Conservation (phyloP, 2,797 vertebrate genomes). For the Tragopan temminckii region DNA sequence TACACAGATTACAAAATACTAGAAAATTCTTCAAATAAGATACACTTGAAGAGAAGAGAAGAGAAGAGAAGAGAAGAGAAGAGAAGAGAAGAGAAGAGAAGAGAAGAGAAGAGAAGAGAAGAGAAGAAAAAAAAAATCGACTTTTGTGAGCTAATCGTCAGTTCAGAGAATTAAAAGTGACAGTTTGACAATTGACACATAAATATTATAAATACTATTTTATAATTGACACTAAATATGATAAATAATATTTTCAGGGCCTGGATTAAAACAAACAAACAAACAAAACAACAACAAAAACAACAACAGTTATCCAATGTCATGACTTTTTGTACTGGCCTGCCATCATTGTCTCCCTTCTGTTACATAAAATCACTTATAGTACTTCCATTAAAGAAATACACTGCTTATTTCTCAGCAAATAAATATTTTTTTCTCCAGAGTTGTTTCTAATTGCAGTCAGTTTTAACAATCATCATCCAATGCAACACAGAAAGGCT, state of each 20-base stretch:
- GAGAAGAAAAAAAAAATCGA: not conserved
- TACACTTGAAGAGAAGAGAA: too few species aligned
- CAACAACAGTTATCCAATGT: not conserved
- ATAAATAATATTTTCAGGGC: not conserved
- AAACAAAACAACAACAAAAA: too few species aligned
- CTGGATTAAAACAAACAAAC: not conserved
- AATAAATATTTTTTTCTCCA: not conserved
- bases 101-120: too few species aligned
- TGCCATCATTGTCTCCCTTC: not conserved
- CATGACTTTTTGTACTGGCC: not conserved
- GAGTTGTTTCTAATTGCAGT: not conserved
- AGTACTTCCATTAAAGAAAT: not conserved
- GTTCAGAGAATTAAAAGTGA: not conserved
- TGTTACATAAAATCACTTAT: not conserved
- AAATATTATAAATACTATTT: not conserved
- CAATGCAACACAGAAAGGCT: not conserved
- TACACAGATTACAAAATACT: not conserved
- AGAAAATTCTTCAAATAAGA: not conserved
- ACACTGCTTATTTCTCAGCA: not conserved
- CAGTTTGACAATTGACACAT: not conserved
- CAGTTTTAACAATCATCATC: not conserved
- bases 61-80: too few species aligned
- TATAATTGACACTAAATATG: too few species aligned
- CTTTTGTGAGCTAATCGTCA: not conserved
- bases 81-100: too few species aligned